These are phyloP conservation scores for Sanderia malayensis DNA, from an alignment of 30 jellyfish, hydroid and myxozoan genomes.

Conservation along the genomic window DNA sequence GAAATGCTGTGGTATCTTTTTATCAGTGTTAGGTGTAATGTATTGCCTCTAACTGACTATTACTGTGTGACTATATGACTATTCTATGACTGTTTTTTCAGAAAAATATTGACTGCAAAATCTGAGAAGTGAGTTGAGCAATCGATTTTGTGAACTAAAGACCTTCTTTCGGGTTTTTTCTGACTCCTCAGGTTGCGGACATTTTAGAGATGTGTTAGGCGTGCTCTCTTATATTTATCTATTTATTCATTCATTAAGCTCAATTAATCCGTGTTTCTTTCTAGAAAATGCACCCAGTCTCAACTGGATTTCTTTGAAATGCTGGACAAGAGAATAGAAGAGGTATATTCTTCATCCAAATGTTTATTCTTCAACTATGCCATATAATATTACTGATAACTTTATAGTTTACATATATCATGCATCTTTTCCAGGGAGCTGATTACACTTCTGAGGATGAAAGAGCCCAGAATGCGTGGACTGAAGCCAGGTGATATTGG, in stretches of 20 bases:
- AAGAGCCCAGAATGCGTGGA: slow-evolving; percentile 35
- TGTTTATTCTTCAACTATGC: no score
- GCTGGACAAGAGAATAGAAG: slow-evolving; percentile 75
- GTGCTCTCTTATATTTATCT: background rate
- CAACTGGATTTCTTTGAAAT: slow-evolving; percentile 87
- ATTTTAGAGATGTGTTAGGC: background rate
- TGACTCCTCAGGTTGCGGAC: no score
- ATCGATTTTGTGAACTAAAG: background rate
- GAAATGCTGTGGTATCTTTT: no score
- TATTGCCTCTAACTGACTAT: no score
- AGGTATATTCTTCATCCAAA: no score
- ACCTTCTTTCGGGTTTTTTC: background rate
- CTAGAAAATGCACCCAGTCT: slow-evolving; percentile 78
- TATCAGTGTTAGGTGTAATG: no score
- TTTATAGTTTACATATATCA: no score
- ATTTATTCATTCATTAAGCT: background rate
- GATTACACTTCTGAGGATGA: slow-evolving; percentile 57
- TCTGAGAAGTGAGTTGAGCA: slow-evolving; percentile 52
- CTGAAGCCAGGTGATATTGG: slow-evolving; percentile 47
- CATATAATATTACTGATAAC: no score
- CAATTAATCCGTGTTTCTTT: slow-evolving; percentile 1
- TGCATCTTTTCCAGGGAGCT: slow-evolving; percentile 42
- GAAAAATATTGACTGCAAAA: slow-evolving; percentile 48
- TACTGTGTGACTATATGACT: no score
- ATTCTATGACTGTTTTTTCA: no score